These are phyloP conservation scores for Tolmerus cingulatus DNA, from an alignment of 2,888 invertebrate species.

Conservation along the genomic window DNA sequence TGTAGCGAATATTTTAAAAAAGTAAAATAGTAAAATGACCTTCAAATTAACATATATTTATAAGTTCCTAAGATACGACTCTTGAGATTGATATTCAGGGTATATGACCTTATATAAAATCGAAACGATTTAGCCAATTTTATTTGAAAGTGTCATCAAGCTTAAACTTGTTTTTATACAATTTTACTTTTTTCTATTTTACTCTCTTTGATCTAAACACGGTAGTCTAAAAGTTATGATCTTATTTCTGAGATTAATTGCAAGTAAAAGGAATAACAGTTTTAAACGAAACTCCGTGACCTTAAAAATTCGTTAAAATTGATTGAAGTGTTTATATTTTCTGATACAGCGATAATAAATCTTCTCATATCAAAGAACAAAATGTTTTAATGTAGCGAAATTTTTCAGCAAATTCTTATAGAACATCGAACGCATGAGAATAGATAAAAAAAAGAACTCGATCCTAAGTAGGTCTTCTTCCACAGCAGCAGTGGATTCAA, in stretches of 20 bases:
- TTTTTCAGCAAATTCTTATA: background rate
- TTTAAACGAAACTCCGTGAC: background rate
- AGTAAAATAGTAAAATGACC: no score
- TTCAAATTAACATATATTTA: no score
- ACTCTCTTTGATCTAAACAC: background rate
- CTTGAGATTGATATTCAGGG: no score
- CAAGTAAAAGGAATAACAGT: background rate
- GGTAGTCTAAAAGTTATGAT: background rate
- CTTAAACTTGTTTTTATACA: background rate
- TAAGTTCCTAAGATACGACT: no score
- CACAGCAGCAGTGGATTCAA: background rate
- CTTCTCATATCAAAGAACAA: background rate
- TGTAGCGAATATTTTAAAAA: no score
- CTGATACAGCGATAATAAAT: background rate
- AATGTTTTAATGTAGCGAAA: background rate
- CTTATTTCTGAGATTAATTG: background rate
- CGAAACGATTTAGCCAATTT: background rate
- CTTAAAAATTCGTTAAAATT: background rate
- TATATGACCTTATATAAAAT: background rate
- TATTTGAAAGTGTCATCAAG: background rate
- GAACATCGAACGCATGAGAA: background rate
- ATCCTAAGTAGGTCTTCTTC: conserved; percentile 18
- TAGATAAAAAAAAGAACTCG: background rate
- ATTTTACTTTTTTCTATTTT: no score
- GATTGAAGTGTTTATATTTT: background rate